phyloP scores from a whole-genome alignment of 2,888 invertebrate species.

The Spicauda simplicius region DNA sequence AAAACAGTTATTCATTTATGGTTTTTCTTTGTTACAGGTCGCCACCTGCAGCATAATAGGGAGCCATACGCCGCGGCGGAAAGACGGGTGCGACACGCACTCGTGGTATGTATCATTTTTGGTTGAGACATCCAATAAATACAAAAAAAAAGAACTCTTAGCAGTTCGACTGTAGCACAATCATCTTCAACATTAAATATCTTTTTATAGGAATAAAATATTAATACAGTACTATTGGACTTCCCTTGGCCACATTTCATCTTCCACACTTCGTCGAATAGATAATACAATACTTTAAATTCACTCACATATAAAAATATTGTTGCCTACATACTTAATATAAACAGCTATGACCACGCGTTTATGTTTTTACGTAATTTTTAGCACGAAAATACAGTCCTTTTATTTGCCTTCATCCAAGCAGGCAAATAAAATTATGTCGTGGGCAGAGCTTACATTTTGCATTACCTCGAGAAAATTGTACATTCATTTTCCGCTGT shows the following conservation, averaged over 20 bases:
- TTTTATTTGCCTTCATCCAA: neutral
- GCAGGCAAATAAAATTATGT: neutral
- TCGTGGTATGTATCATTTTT: slow-evolving; percentile 73
- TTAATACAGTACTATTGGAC: too few species aligned
- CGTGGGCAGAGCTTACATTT: neutral
- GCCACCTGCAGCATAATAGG: slow-evolving; percentile 84
- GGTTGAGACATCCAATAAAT: neutral
- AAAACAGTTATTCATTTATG: neutral
- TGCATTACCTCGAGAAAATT: neutral
- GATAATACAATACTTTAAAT: neutral
- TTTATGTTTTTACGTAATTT: neutral
- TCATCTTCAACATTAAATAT: too few species aligned
- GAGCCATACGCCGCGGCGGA: slow-evolving; percentile 84
- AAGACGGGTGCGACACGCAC: slow-evolving; percentile 85
- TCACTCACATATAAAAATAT: neutral
- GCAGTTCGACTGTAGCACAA: neutral
- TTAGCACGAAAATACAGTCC: neutral
- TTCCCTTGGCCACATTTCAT: too few species aligned
- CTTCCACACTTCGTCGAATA: neutral
- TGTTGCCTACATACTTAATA: neutral
- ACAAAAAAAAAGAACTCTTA: neutral
- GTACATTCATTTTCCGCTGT: neutral
- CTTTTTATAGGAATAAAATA: too few species aligned
- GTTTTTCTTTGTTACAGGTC: slow-evolving; percentile 67
- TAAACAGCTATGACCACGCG: neutral